A percentile compares a stretch with the other conserved stretches of the same genome.
phyloP scores from a whole-genome alignment of 2,888 invertebrate genomes.

The Lomographa bimaculata region DNA sequence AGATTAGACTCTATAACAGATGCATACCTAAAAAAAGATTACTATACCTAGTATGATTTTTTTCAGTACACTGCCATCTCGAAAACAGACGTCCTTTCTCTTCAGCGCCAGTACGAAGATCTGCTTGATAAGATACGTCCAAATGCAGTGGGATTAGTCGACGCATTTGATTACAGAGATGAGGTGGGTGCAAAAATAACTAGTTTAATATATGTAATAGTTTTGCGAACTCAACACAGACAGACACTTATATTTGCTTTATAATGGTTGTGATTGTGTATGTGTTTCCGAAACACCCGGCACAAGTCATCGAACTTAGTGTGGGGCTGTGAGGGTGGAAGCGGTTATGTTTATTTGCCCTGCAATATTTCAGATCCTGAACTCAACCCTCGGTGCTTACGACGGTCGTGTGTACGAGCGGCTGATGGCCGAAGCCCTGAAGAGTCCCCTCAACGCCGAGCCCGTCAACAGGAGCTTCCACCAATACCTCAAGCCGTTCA shows the following conservation, averaged over 20 bases:
- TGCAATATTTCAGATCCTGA: conserved; percentile 78
- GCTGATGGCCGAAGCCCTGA: conserved; percentile 89
- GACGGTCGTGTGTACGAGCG: conserved; percentile 94
- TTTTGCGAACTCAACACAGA: no score
- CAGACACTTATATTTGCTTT: no score
- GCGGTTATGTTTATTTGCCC: no score
- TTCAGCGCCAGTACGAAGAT: conserved; percentile 88
- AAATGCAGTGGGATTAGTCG: conserved; percentile 94
- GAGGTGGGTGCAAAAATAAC: conserved; percentile 76
- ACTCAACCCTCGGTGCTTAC: conserved; percentile 90
- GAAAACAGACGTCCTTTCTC: conserved; percentile 69
- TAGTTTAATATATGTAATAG: neutral
- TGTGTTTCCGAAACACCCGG: no score
- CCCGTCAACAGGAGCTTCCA: conserved; percentile 90
- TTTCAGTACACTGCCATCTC: conserved; percentile 85
- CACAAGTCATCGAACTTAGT: no score
- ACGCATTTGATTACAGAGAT: conserved; percentile 94
- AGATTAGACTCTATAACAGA: no score
- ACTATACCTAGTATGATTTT: no score
- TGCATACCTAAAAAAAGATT: no score
- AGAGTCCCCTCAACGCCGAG: conserved; percentile 91
- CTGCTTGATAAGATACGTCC: conserved; percentile 89
- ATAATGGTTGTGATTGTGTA: no score
- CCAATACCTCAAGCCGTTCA: conserved; percentile 89
- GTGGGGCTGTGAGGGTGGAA: no score